Percentiles rank a stretch among this genome's conserved stretches.
Evolutionary conservation across 2,113 vertebrate species (phyloP).

Genomic region (Vulpes ferrilata): DNA sequence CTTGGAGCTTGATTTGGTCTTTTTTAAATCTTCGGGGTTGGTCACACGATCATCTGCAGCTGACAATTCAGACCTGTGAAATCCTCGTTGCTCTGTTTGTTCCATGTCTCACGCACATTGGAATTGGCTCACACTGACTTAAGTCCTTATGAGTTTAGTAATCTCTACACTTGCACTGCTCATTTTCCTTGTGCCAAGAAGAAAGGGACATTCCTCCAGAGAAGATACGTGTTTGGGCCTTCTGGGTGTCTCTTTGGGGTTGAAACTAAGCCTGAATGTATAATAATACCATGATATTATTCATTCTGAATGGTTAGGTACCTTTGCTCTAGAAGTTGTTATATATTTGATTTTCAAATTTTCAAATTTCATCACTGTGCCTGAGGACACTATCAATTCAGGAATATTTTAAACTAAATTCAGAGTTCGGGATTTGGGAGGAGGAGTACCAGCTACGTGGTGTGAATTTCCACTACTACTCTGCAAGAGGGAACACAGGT

Average conservation of each 20-base stretch:
- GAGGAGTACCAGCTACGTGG: too few relatives aligned
- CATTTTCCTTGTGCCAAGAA: background rate
- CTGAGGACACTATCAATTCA: background rate
- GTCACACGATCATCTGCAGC: fast-evolving
- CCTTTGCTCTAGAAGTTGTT: background rate
- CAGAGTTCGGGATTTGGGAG: background rate
- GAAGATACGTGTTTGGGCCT: background rate
- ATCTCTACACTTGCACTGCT: background rate
- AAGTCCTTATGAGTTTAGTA: background rate
- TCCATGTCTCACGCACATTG: background rate
- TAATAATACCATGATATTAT: background rate
- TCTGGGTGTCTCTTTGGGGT: background rate
- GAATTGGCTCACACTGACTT: too few relatives aligned
- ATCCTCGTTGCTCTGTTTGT: background rate
- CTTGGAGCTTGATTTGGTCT: background rate
- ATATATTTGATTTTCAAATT: background rate
- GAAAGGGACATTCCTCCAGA: background rate
- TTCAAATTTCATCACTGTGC: background rate
- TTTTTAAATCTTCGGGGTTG: background rate
- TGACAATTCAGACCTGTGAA: background rate
- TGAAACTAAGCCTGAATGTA: background rate
- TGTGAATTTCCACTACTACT: background rate
- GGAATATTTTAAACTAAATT: background rate
- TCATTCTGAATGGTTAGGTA: background rate
- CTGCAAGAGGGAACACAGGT: fast-evolving